A percentile compares a stretch with the other conserved stretches of the same genome.
phyloP scores from a whole-genome alignment of 2,113 vertebrate species.

The Plectropomus leopardus region DNA sequence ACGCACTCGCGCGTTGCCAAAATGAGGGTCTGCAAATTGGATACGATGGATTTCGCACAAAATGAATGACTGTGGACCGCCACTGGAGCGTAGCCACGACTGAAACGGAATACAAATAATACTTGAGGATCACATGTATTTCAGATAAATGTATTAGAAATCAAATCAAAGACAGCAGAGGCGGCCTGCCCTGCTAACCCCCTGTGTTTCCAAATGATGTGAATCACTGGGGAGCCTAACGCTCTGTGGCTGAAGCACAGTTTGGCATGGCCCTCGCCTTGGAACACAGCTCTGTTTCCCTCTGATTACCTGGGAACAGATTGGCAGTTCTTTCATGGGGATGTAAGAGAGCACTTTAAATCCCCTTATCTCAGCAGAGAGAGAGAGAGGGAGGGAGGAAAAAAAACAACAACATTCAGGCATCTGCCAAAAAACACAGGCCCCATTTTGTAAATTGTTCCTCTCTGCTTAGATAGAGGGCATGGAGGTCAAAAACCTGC shows the following conservation, averaged over 20 bases:
- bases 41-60: slow-evolving; percentile 67
- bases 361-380: slow-evolving; percentile 73
- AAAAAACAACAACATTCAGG: slow-evolving; percentile 54
- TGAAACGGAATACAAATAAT: slow-evolving; percentile 55
- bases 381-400: slow-evolving; percentile 12
- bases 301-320: slow-evolving; percentile 82
- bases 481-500: slow-evolving; percentile 67
- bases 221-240: slow-evolving; percentile 50
- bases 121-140: slow-evolving; percentile 37
- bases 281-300: slow-evolving; percentile 73
- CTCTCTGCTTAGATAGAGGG: slow-evolving; percentile 62
- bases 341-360: slow-evolving; percentile 73
- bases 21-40: slow-evolving; percentile 67
- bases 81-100: slow-evolving; percentile 41
- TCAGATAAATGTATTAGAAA: slow-evolving; percentile 57
- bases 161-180: slow-evolving; percentile 55
- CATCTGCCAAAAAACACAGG: slow-evolving; percentile 69
- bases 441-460: slow-evolving; percentile 71
- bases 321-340: slow-evolving; percentile 80
- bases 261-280: slow-evolving; percentile 58
- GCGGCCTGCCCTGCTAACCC: slow-evolving; percentile 29
- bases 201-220: slow-evolving; percentile 53
- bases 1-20: slow-evolving; percentile 57
- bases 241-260: slow-evolving; percentile 26
- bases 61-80: slow-evolving; percentile 42